These are phyloP conservation scores for Siniperca undulata DNA, from an alignment of 2,797 vertebrate genomes.

Conservation along the genomic window DNA sequence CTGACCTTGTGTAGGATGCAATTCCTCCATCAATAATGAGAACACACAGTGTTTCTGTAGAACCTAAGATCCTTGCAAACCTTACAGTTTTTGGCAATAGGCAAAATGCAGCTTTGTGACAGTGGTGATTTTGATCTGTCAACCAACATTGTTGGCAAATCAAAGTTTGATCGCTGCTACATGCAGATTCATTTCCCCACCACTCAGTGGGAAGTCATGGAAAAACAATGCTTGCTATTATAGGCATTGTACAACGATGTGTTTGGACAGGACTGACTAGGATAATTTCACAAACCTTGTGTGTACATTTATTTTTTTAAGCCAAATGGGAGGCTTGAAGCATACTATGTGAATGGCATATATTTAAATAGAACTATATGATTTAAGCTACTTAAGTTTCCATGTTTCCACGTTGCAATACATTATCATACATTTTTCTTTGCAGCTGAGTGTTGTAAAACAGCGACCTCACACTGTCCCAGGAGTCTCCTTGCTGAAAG, in stretches of 20 bases:
- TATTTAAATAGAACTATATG: background rate
- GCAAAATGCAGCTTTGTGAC: background rate
- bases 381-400: background rate
- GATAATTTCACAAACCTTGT: background rate
- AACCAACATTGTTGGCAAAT: background rate
- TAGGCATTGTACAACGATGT: background rate
- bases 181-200: background rate
- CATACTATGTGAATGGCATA: background rate
- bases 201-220: background rate
- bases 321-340: background rate
- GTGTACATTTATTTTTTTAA: background rate
- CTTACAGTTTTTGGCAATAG: background rate
- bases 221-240: background rate
- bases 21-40: conserved; percentile 8
- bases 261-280: no score
- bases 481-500: conserved; percentile 18
- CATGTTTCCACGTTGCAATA: background rate
- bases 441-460: conserved; percentile 9
- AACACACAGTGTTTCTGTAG: conserved; percentile 11
- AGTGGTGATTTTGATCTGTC: background rate
- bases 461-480: conserved; percentile 18
- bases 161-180: background rate
- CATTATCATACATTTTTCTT: background rate
- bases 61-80: background rate
- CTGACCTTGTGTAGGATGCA: conserved; percentile 44